These are phyloP conservation scores for Nymphicus hollandicus DNA, from an alignment of 2,113 vertebrate genomes.

Conservation along the genomic window DNA sequence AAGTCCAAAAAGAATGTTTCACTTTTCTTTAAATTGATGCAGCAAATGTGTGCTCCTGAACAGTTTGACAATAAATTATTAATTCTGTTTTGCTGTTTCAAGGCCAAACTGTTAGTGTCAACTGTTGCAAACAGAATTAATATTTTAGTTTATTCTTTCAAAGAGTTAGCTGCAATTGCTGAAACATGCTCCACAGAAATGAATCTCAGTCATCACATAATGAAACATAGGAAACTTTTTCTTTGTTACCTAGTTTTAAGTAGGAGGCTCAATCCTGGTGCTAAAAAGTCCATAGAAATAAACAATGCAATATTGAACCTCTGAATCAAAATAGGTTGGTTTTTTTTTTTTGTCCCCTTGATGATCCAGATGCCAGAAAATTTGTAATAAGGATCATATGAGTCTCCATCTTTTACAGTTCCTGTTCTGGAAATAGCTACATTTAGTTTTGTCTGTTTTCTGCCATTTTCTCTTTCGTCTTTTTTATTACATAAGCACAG, in stretches of 20 bases:
- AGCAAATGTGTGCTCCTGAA: neutral
- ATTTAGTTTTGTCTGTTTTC: neutral
- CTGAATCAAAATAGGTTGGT: neutral
- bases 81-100: neutral
- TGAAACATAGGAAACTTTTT: neutral
- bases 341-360: neutral
- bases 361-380: neutral
- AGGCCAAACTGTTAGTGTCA: neutral
- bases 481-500: neutral
- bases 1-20: neutral
- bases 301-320: neutral
- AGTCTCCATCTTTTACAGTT: neutral
- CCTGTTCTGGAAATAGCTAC: neutral
- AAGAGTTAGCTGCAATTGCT: neutral
- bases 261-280: neutral
- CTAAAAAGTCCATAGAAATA: neutral
- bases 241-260: neutral
- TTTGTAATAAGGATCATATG: neutral
- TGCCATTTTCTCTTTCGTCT: neutral
- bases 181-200: neutral
- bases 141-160: neutral
- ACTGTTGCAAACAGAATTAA: neutral
- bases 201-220: fast-evolving
- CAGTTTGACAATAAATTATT: neutral
- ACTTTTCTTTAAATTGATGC: neutral